Evolutionary conservation across 2,797 vertebrate species (phyloP).

Genomic region (Semotilus atromaculatus): DNA sequence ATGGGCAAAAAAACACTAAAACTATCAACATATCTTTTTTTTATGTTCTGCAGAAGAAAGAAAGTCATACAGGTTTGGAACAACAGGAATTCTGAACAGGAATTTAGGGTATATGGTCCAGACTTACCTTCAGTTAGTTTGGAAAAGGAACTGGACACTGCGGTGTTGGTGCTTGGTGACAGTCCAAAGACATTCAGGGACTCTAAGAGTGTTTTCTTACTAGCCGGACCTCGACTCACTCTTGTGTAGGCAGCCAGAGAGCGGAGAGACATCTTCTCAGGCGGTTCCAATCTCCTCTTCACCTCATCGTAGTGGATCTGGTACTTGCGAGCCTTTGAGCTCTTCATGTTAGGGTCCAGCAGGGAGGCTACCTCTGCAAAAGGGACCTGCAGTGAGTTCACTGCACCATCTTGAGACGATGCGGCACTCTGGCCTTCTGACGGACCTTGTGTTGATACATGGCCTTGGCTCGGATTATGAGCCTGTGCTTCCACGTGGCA

Average conservation of each 20-base stretch:
- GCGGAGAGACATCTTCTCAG: constrained; percentile 85
- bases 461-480: constrained; percentile 42
- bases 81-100: not conserved
- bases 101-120: not conserved
- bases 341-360: constrained; percentile 85
- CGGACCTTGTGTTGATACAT: constrained; percentile 33
- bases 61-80: not conserved
- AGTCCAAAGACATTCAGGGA: constrained; percentile 79
- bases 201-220: constrained; percentile 81
- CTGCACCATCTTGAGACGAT: constrained; percentile 43
- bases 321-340: constrained; percentile 82
- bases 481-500: constrained; percentile 29
- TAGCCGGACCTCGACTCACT: constrained; percentile 84
- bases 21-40: not conserved
- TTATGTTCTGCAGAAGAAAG: not conserved
- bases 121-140: constrained; percentile 82
- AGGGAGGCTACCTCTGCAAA: constrained; percentile 83
- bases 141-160: constrained; percentile 83
- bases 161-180: constrained; percentile 81
- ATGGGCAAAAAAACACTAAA: not conserved
- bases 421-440: constrained; percentile 43
- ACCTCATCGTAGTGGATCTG: constrained; percentile 81
- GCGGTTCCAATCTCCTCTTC: constrained; percentile 79
- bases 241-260: constrained; percentile 84
- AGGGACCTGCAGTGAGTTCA: constrained; percentile 69